phyloP scores from a whole-genome alignment of 2,797 vertebrate genomes.

The Phaenicophaeus curvirostris region DNA sequence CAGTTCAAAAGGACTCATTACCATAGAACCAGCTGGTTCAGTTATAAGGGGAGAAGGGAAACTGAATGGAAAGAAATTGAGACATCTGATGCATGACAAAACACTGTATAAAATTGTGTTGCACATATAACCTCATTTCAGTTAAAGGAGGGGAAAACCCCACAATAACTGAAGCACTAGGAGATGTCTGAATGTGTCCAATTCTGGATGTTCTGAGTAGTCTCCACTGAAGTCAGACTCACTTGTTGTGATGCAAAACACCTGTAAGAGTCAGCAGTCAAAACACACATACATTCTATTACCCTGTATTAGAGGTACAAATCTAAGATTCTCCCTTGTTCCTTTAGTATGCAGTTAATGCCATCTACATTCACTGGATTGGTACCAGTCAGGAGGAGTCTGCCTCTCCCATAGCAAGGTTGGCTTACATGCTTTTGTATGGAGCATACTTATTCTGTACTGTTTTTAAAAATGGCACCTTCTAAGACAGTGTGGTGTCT shows the following conservation, averaged over 20 bases:
- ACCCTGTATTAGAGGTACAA: not conserved
- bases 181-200: not conserved
- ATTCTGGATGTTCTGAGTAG: not conserved
- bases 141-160: not conserved
- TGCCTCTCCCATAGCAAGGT: fast-evolving
- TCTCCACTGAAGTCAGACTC: not conserved
- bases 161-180: fast-evolving
- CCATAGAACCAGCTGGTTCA: conserved; percentile 42
- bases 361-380: not conserved
- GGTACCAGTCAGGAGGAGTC: not conserved
- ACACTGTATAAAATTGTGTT: not conserved
- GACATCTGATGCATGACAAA: not conserved
- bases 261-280: not conserved
- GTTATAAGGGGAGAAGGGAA: not conserved
- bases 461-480: not conserved
- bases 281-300: not conserved
- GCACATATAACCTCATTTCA: not conserved
- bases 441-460: not conserved
- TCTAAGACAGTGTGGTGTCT: not conserved
- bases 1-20: conserved; percentile 61
- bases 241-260: not conserved
- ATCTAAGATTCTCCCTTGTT: not conserved
- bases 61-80: conserved; percentile 36
- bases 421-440: not conserved
- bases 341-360: not conserved